phyloP scores from a whole-genome alignment of 2,888 invertebrate genomes.

The Eulithis prunata region DNA sequence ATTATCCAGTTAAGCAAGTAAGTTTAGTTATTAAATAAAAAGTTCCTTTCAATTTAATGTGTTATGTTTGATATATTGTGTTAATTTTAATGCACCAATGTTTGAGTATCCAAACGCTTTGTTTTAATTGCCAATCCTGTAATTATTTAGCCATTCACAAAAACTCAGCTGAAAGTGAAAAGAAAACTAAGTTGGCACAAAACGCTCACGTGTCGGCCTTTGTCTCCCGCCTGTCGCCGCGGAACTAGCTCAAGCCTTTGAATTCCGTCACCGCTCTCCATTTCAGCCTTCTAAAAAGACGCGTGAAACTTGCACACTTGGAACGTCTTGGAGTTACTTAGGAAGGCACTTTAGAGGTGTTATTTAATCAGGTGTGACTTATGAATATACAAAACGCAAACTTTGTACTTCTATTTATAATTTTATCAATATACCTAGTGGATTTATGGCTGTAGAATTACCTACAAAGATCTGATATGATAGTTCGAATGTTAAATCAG shows the following conservation, averaged over 20 bases:
- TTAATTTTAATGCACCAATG: too few relatives aligned
- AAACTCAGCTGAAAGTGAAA: slow-evolving; percentile 38
- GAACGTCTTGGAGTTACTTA: slow-evolving; percentile 40
- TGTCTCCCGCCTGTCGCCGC: slow-evolving; percentile 52
- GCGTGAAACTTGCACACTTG: slow-evolving; percentile 57
- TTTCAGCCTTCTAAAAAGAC: slow-evolving; percentile 62
- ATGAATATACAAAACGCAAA: not conserved
- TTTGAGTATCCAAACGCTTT: too few relatives aligned
- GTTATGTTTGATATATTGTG: too few relatives aligned
- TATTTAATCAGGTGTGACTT: slow-evolving; percentile 14
- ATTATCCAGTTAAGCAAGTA: too few relatives aligned
- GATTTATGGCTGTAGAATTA: too few relatives aligned
- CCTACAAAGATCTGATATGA: too few relatives aligned
- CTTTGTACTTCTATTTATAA: too few relatives aligned
- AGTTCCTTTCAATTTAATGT: too few relatives aligned
- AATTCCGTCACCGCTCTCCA: slow-evolving; percentile 55
- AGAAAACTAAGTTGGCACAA: slow-evolving; percentile 44
- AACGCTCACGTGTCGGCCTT: slow-evolving; percentile 48
- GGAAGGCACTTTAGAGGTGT: slow-evolving; percentile 15
- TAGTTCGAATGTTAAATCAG: not conserved
- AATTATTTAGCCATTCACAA: slow-evolving; percentile 2
- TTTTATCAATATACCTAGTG: too few relatives aligned
- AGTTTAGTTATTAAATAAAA: too few relatives aligned
- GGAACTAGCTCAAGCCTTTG: slow-evolving; percentile 61
- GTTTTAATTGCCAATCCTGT: too few relatives aligned